Evolutionary conservation across 2,888 invertebrate genomes (phyloP).

Genomic region (Ichneumoninae sp.): DNA sequence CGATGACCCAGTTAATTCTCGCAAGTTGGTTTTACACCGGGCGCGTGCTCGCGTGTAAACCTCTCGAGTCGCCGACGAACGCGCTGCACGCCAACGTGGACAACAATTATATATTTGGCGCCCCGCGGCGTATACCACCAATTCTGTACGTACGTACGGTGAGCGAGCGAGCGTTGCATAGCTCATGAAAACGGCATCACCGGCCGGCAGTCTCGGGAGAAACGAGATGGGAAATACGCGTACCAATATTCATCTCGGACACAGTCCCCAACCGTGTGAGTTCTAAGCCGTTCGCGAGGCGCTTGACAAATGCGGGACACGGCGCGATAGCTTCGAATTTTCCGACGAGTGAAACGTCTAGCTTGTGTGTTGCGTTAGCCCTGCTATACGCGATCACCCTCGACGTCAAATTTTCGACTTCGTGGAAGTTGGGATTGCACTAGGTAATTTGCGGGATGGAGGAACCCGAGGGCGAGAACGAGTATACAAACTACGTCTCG

Average conservation of each 20-base stretch:
- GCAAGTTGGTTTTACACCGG: constrained; percentile 11
- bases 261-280: constrained; percentile 20
- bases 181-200: constrained; percentile 9
- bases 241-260: constrained; percentile 75
- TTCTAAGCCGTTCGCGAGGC: constrained; percentile 39
- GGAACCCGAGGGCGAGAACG: neutral
- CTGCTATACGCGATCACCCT: neutral
- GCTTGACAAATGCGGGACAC: constrained; percentile 77
- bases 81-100: constrained; percentile 40
- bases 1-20: constrained; percentile 48
- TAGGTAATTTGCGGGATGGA: constrained; percentile 34
- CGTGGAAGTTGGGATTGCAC: constrained; percentile 47
- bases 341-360: constrained; percentile 63
- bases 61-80: constrained; percentile 7
- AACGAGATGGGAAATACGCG: constrained; percentile 62
- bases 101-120: constrained; percentile 69
- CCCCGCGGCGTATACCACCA: constrained; percentile 40
- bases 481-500: neutral
- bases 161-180: constrained; percentile 51
- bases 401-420: constrained; percentile 36
- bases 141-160: constrained; percentile 72
- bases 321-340: constrained; percentile 72
- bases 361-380: constrained; percentile 19
- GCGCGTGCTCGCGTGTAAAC: constrained; percentile 41
- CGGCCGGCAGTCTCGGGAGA: neutral